Evolutionary conservation across 1,140 invertebrate genomes (phyloP), one percentile per base, ranked within the genome.

Genomic region (Chrysoperla carnea): DNA sequence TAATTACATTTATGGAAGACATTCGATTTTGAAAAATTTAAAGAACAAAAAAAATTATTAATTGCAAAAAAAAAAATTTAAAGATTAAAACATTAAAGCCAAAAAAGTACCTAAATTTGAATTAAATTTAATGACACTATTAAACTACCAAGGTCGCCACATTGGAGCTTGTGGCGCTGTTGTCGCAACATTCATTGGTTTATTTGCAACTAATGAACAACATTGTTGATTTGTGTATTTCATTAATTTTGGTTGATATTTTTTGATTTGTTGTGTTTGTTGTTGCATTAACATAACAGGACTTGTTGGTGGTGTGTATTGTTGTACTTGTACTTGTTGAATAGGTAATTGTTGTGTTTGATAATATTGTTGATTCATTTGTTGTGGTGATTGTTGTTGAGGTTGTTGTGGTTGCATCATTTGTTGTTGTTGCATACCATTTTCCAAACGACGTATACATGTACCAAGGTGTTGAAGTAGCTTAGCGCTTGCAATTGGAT

Each of bases 401-500:
- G 55, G 52, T 27, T 50, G 53, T 33, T 52, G 52, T 46, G 40
- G 48, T 37, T 44, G 39, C 36, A 43, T 45, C 7, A 46, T 42
- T 37, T 50, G 47, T 13, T 53, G 43, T 33, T 38, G 31, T 36
- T 55, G 52, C 12, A 51, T 38, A 13, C 50, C 47, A 17, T 45
- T 50, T 42, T 65, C 63, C 29, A 66, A 48, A 35, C 61, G 55
- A 14, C 60, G 47, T 6, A 67, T 58, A 39, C 64, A 62, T 11
- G 62, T 51, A 13, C 62, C 61, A 4, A 67, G 52, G 41, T 67
- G 63, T 36, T 65, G 63, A 35, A 67, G 56, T 4, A 67, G 51
- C 35, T 64, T 62, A 36, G 59, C 56, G 7, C 61, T 56, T 28
- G 62, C 54, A 5, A 42, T 41, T 9, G 61, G 58, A 45, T 66